phyloP scores from a whole-genome alignment of 2,888 invertebrate genomes.

The Eledona agricola region DNA sequence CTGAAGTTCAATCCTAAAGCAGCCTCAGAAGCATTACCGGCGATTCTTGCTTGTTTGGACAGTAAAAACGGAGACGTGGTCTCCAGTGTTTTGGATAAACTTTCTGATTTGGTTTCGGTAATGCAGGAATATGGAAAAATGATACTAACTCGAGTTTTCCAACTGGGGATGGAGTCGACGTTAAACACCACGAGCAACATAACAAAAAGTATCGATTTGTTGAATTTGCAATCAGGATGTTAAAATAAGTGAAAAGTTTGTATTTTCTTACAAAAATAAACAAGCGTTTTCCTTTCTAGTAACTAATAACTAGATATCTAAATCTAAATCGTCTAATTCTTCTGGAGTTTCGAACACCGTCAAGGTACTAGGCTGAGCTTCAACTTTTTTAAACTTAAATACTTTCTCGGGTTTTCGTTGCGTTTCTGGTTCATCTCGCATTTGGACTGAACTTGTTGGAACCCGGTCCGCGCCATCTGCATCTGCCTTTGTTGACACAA shows the following conservation, averaged over 20 bases:
- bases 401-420: constrained; percentile 8
- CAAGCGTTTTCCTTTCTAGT: background rate
- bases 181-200: constrained; percentile 80
- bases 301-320: constrained; percentile 26
- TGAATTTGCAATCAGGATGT: constrained; percentile 86
- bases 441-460: too few relatives aligned
- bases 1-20: constrained; percentile 69
- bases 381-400: constrained; percentile 24
- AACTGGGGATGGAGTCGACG: constrained; percentile 80
- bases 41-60: constrained; percentile 83
- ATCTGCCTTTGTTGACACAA: constrained; percentile 13
- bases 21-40: constrained; percentile 73
- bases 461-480: too few relatives aligned
- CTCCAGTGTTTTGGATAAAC: constrained; percentile 78
- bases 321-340: constrained; percentile 37
- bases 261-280: constrained; percentile 3
- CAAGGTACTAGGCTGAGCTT: background rate
- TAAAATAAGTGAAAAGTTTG: constrained; percentile 57
- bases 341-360: constrained; percentile 31
- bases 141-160: constrained; percentile 82
- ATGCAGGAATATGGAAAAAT: constrained; percentile 86
- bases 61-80: constrained; percentile 82
- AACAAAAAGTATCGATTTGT: constrained; percentile 79
- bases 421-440: constrained; percentile 2
- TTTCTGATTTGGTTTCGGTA: constrained; percentile 84